These are phyloP conservation scores for Lasioglossum pauxillum DNA, from an alignment of 2,888 invertebrate species.

Conservation along the genomic window DNA sequence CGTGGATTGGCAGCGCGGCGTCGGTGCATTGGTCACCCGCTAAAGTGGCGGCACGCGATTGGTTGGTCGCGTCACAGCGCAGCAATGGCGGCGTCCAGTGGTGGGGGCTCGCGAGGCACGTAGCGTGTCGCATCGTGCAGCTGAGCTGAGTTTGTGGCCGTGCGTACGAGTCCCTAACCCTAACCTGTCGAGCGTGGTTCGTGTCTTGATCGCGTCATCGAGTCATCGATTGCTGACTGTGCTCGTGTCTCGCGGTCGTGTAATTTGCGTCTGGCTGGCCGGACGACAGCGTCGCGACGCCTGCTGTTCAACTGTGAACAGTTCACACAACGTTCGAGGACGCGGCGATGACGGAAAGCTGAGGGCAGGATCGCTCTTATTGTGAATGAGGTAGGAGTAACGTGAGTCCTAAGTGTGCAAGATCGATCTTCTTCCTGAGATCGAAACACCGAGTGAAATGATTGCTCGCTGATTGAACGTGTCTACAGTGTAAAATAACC, in stretches of 20 bases:
- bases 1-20: not conserved
- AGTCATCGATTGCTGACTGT: not conserved
- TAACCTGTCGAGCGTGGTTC: constrained; percentile 50
- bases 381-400: constrained; percentile 64
- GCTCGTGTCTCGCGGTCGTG: constrained; percentile 6
- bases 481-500: not conserved
- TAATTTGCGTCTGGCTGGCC: not conserved
- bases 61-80: not conserved
- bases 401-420: not conserved
- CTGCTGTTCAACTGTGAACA: not conserved
- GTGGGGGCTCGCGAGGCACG: constrained; percentile 7
- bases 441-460: not conserved
- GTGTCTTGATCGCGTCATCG: constrained; percentile 39
- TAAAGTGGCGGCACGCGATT: constrained; percentile 50
- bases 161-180: constrained; percentile 43
- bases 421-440: not conserved
- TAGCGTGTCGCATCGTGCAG: constrained; percentile 25
- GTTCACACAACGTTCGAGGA: constrained; percentile 26
- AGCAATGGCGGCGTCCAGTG: constrained; percentile 37
- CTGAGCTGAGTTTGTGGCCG: constrained; percentile 15
- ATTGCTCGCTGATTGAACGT: not conserved
- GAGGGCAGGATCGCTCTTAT: constrained; percentile 62
- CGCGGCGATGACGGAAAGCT: constrained; percentile 69
- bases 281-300: constrained; percentile 18
- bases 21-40: constrained; percentile 30